Base-by-base conservation (phyloP, 2,888 invertebrate species). In the Syrista parreyssii region DNA sequence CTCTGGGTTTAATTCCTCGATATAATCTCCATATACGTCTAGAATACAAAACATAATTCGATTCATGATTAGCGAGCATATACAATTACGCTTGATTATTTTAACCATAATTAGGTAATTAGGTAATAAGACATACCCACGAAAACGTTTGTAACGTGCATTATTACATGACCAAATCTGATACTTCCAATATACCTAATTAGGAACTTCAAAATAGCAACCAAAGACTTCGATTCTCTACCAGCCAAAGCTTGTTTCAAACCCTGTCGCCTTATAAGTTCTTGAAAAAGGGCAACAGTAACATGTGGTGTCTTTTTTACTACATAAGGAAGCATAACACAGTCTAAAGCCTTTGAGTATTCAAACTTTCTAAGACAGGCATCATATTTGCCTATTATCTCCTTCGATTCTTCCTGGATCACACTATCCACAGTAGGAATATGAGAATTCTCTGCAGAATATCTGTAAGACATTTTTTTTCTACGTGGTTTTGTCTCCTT, bases 221-320 rank as follows among this genome's bases (percentile, higher is more conserved):
- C 92, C 36, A 98, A 91, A 1, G 94, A 93, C 82, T 94, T 94
- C 75, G 95, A 94, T 79, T 95, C 93, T 79, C 97, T 93, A 3
- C 96, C 96, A 73, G 94, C 93, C 73, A 98, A 92, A 0, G 98
- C 97, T 80, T 94, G 93, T 86, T 93, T 93, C 32, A 99, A 92
- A 0, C 95, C 96, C 89, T 95, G 95, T 77, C 98, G 94, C 86
- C 96, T 94, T n/a, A 96, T 95, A 80, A 99, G 92, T 91, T 98
- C 98, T 89, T 97, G 96, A 87, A 98, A 93, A 11, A 98, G 93
- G 75, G 96, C 94, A 55, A 97, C 95, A 1, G 97, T 95, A 35
- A 95, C 93, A 84, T 97, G 96, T 0, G 98, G 98, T 68, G 91
- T 92, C 87, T 94, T 95, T 68, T 92, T 93, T 1, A 92, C 90